A percentile compares a stretch with the other conserved stretches of the same genome.
Conservation (phyloP, 2,888 invertebrate genomes). For the Cheilosia pagana region DNA sequence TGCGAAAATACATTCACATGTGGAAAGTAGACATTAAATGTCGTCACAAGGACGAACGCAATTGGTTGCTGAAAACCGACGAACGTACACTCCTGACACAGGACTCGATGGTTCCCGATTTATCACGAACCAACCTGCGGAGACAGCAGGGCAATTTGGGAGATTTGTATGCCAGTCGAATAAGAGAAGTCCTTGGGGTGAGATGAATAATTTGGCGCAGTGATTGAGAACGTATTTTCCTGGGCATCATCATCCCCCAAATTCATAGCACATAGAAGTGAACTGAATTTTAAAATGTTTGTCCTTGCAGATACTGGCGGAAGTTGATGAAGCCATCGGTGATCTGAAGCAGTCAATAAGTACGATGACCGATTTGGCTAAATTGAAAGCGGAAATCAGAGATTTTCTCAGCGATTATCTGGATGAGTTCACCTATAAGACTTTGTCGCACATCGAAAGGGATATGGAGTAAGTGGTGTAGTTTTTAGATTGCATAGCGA, state of each 20-base stretch:
- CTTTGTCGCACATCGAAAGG: conserved; percentile 82
- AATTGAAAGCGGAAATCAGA: conserved; percentile 81
- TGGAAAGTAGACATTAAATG: conserved; percentile 80
- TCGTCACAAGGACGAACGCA: conserved; percentile 79
- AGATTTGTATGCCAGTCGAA: conserved; percentile 81
- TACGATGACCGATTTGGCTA: conserved; percentile 79
- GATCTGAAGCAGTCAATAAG: conserved; percentile 77
- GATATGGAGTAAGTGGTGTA: conserved; percentile 82
- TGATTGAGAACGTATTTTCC: background rate
- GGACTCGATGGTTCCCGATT: conserved; percentile 79
- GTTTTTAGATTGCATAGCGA: background rate
- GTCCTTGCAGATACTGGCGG: conserved; percentile 80
- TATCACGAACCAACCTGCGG: conserved; percentile 80
- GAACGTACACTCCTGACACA: conserved; percentile 83
- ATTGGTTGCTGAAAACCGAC: conserved; percentile 82
- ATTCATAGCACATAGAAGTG: conserved; percentile 15
- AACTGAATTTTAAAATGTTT: conserved; percentile 44
- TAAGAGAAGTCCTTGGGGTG: conserved; percentile 82
- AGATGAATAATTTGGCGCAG: conserved; percentile 40
- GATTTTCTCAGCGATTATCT: conserved; percentile 80
- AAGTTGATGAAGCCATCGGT: conserved; percentile 80
- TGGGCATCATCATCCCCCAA: background rate
- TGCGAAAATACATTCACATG: conserved; percentile 83
- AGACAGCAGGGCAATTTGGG: conserved; percentile 81
- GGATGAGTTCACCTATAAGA: conserved; percentile 83